Evolutionary conservation across 2,888 invertebrate species (phyloP).

Genomic region (Anthrax anthrax): DNA sequence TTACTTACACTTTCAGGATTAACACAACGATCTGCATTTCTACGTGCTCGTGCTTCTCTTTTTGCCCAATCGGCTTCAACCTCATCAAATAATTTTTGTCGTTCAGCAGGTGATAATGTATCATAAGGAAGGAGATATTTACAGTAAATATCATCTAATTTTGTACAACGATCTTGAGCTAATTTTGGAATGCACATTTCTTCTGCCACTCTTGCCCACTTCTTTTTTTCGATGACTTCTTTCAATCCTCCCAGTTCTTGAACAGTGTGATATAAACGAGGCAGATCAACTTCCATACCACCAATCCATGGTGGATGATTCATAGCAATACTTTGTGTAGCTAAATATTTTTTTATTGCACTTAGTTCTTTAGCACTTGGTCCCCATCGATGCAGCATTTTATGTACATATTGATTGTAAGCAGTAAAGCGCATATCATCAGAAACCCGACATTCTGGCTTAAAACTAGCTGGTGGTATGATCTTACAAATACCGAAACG

Average conservation of each 20-base stretch:
- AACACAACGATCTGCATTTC: slow-evolving; percentile 34
- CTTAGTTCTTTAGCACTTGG: slow-evolving; percentile 70
- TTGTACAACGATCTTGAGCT: slow-evolving; percentile 63
- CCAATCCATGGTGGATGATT: slow-evolving; percentile 71
- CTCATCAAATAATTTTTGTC: slow-evolving; percentile 53
- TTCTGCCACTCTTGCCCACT: slow-evolving; percentile 78
- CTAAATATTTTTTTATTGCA: slow-evolving; percentile 68
- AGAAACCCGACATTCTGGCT: slow-evolving; percentile 65
- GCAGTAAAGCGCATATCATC: slow-evolving; percentile 79
- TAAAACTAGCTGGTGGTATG: slow-evolving; percentile 65
- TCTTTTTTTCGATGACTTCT: slow-evolving; percentile 73
- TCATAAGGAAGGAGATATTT: slow-evolving; percentile 84
- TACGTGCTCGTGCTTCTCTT: slow-evolving; percentile 41
- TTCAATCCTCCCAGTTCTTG: slow-evolving; percentile 74
- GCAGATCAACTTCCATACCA: slow-evolving; percentile 80
- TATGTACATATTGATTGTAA: slow-evolving; percentile 79
- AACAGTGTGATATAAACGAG: slow-evolving; percentile 71
- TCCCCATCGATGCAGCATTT: slow-evolving; percentile 79
- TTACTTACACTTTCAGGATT: slow-evolving; percentile 33
- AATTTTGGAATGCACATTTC: slow-evolving; percentile 72
- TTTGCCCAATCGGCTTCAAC: slow-evolving; percentile 64
- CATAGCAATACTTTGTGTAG: slow-evolving; percentile 59
- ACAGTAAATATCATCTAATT: slow-evolving; percentile 78
- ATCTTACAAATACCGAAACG: slow-evolving; percentile 78
- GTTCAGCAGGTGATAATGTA: slow-evolving; percentile 62